phyloP scores from a whole-genome alignment of 23 tunicate species.

The Pegea sp. region DNA sequence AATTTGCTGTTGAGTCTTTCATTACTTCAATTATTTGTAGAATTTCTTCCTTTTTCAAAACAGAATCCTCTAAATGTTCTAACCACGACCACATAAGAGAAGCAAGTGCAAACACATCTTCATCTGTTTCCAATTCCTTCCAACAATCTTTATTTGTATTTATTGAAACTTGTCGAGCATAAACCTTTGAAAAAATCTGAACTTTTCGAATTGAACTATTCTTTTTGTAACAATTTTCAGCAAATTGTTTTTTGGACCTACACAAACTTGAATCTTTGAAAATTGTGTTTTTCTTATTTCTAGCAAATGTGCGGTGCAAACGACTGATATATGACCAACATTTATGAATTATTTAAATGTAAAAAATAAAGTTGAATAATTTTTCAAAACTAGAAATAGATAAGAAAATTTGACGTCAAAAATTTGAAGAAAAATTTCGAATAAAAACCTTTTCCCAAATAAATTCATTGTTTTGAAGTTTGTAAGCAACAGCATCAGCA shows the following conservation, averaged over 20 bases:
- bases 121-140: constrained; percentile 12
- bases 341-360: too few relatives aligned
- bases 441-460: constrained; percentile 78
- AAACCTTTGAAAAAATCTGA: constrained; percentile 11
- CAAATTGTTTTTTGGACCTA: too few relatives aligned
- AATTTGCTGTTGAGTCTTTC: not conserved
- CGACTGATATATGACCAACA: too few relatives aligned
- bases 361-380: too few relatives aligned
- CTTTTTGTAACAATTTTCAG: too few relatives aligned
- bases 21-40: constrained; percentile 2
- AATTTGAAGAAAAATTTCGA: not conserved
- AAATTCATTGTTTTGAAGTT: constrained; percentile 62
- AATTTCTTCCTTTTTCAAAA: constrained; percentile 4
- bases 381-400: too few relatives aligned
- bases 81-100: constrained; percentile 95
- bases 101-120: constrained; percentile 35
- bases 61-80: constrained; percentile 58
- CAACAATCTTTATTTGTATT: constrained; percentile 52
- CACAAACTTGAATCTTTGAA: too few relatives aligned
- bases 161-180: constrained; percentile 21
- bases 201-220: not conserved
- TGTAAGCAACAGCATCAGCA: constrained; percentile 49
- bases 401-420: too few relatives aligned
- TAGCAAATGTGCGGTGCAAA: too few relatives aligned
- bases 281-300: too few relatives aligned